A percentile compares a stretch with the other conserved stretches of the same genome.
Evolutionary conservation across 2,797 vertebrate species (phyloP).

Genomic region (Lithobates sylvaticus): DNA sequence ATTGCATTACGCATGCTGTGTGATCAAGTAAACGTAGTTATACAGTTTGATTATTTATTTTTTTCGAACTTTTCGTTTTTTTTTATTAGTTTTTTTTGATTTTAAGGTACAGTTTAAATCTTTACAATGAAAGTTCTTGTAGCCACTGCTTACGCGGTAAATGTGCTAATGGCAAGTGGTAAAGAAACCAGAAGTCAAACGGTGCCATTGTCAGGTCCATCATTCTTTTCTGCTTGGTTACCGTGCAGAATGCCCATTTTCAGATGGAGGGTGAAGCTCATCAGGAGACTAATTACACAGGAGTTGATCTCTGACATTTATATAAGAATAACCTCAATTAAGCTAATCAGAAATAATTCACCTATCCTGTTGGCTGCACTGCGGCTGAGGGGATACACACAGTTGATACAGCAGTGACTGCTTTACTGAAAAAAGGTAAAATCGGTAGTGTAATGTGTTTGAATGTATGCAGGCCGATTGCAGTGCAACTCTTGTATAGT

Average conservation of each 20-base stretch:
- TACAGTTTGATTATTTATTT: no score
- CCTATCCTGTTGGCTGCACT: slow-evolving; percentile 62
- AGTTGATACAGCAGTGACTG: slow-evolving; percentile 11
- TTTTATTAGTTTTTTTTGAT: no score
- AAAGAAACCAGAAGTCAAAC: neutral
- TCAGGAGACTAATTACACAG: slow-evolving; percentile 70
- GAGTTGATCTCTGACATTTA: slow-evolving; percentile 78
- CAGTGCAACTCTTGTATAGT: neutral
- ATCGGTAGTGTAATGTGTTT: slow-evolving; percentile 28
- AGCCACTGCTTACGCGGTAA: neutral
- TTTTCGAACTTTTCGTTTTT: no score
- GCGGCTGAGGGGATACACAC: slow-evolving; percentile 19
- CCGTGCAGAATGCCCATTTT: slow-evolving; percentile 13
- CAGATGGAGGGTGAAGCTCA: slow-evolving; percentile 44
- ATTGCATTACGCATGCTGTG: no score
- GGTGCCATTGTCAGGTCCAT: slow-evolving; percentile 38
- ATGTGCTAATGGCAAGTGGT: neutral
- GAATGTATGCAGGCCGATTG: neutral
- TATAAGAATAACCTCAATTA: slow-evolving; percentile 76
- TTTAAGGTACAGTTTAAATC: no score
- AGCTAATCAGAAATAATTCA: slow-evolving; percentile 74
- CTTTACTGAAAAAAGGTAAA: slow-evolving; percentile 21
- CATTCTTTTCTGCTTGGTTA: slow-evolving; percentile 44
- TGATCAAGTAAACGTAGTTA: no score
- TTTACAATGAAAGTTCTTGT: neutral